A percentile compares a stretch with the other conserved stretches of the same genome.
These are phyloP conservation scores for Holothuria glaberrima DNA, from an alignment of 35 echinoderm and acorn worm species.

Conservation along the genomic window DNA sequence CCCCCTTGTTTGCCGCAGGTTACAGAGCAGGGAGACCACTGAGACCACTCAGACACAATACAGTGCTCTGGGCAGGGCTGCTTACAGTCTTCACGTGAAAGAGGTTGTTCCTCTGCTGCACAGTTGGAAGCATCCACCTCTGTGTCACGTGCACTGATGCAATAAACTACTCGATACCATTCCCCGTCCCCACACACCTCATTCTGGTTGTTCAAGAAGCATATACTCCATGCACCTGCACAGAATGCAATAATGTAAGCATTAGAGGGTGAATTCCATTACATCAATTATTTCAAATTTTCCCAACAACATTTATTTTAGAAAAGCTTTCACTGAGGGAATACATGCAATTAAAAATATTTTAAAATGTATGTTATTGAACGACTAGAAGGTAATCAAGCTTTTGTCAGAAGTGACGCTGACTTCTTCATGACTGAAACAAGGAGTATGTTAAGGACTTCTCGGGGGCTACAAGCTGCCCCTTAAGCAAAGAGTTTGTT, in stretches of 20 bases:
- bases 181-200: slow-evolving; percentile 70
- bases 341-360: too few relatives aligned
- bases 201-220: slow-evolving; percentile 65
- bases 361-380: too few relatives aligned
- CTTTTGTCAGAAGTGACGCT: too few relatives aligned
- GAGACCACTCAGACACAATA: slow-evolving; percentile 87
- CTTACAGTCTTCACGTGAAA: slow-evolving; percentile 36
- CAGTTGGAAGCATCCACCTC: slow-evolving; percentile 54
- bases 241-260: neutral
- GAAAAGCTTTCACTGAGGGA: too few relatives aligned
- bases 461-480: too few relatives aligned
- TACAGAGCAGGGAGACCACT: slow-evolving; percentile 84
- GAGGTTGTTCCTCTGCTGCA: slow-evolving; percentile 43
- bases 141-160: slow-evolving; percentile 77
- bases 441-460: too few relatives aligned
- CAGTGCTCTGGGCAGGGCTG: slow-evolving; percentile 88
- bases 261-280: too few relatives aligned
- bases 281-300: too few relatives aligned
- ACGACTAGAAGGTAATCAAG: too few relatives aligned
- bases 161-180: slow-evolving; percentile 76
- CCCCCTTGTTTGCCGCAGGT: slow-evolving; percentile 88
- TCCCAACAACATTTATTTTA: too few relatives aligned
- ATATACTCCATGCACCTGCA: slow-evolving; percentile 79
- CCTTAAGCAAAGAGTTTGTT: too few relatives aligned
- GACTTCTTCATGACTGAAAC: too few relatives aligned